These are phyloP conservation scores for Mallotus villosus DNA, from an alignment of 2,797 vertebrate species.

Conservation along the genomic window DNA sequence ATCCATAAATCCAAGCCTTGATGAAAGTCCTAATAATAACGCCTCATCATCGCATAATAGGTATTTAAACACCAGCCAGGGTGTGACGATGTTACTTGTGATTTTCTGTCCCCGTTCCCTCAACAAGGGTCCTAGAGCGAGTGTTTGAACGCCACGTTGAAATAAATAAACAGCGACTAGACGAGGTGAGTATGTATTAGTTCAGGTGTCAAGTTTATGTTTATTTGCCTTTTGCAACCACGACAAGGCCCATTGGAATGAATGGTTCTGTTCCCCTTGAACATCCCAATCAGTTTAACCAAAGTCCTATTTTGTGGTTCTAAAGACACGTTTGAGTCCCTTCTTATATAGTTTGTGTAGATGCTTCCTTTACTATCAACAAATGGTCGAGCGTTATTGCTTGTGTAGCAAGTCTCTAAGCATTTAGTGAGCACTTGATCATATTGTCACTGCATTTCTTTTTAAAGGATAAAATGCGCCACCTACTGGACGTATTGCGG, in stretches of 20 bases:
- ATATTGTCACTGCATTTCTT: slow-evolving; percentile 22
- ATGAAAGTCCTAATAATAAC: neutral
- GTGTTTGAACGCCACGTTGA: slow-evolving; percentile 86
- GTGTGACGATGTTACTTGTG: neutral
- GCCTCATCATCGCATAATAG: neutral
- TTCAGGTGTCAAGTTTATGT: no score
- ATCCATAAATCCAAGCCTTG: slow-evolving; percentile 7
- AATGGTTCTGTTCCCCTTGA: neutral
- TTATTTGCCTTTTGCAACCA: neutral
- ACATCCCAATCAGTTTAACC: neutral
- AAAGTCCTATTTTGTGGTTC: neutral
- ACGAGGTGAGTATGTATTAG: slow-evolving; percentile 76
- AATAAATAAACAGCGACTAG: slow-evolving; percentile 82
- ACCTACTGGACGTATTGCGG: slow-evolving; percentile 82
- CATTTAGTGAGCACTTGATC: neutral
- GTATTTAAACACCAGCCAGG: slow-evolving; percentile 5
- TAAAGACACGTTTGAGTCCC: neutral
- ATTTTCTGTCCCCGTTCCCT: slow-evolving; percentile 33
- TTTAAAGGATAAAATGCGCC: slow-evolving; percentile 88
- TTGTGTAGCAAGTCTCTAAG: neutral
- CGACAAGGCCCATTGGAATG: neutral
- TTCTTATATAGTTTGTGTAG: no score
- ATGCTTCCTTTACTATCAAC: neutral
- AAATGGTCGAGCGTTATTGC: neutral
- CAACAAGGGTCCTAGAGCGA: slow-evolving; percentile 79